Evolutionary conservation across 1,140 invertebrate species (phyloP).

Genomic region (Epicauta chinensis): DNA sequence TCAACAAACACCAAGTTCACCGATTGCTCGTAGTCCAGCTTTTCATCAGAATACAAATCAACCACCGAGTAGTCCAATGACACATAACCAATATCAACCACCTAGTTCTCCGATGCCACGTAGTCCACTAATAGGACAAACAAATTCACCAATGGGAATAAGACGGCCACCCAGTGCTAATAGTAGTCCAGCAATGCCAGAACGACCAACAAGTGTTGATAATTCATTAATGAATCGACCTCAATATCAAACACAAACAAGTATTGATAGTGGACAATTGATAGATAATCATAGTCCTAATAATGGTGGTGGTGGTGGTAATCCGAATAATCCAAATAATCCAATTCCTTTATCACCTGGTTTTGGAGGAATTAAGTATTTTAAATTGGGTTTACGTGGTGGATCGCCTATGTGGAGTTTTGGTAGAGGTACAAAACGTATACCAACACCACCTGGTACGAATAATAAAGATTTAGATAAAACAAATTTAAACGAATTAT

Average conservation of each 20-base stretch:
- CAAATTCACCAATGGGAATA: slow-evolving; percentile 51
- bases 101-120: slow-evolving; percentile 51
- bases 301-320: slow-evolving; percentile 48
- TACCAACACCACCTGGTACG: slow-evolving; percentile 28
- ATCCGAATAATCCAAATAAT: slow-evolving; percentile 48
- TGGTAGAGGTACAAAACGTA: slow-evolving; percentile 38
- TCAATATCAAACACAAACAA: slow-evolving; percentile 42
- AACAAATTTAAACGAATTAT: slow-evolving; percentile 2
- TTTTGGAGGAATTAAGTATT: slow-evolving; percentile 50
- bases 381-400: slow-evolving; percentile 58
- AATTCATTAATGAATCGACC: slow-evolving; percentile 45
- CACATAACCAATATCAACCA: slow-evolving; percentile 47
- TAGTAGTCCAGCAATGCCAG: slow-evolving; percentile 51
- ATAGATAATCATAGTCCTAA: slow-evolving; percentile 21
- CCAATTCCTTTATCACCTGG: slow-evolving; percentile 46
- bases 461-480: slow-evolving; percentile 11
- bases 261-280: slow-evolving; percentile 18
- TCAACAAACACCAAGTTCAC: slow-evolving; percentile 55
- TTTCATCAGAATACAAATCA: slow-evolving; percentile 47
- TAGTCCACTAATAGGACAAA: slow-evolving; percentile 44
- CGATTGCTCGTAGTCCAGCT: slow-evolving; percentile 57
- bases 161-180: slow-evolving; percentile 47
- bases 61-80: slow-evolving; percentile 50
- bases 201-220: slow-evolving; percentile 52
- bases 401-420: slow-evolving; percentile 64